These are phyloP conservation scores for Tautogolabrus adspersus DNA, from an alignment of 2,113 vertebrate genomes.

Conservation along the genomic window DNA sequence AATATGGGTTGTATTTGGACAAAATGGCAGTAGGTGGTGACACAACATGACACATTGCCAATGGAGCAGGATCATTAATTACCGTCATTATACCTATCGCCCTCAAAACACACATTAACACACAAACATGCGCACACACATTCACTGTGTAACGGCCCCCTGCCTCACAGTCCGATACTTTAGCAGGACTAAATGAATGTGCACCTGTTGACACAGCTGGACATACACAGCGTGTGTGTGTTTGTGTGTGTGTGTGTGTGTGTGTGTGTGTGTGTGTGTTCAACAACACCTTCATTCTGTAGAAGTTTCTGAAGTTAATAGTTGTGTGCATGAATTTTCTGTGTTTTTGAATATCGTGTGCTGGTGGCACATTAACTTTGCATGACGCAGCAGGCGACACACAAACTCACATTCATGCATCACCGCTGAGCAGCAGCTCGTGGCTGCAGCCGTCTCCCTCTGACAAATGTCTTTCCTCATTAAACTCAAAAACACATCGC, in stretches of 20 bases:
- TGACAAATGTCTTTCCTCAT: constrained; percentile 59
- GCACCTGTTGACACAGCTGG: constrained; percentile 77
- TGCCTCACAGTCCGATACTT: constrained; percentile 34
- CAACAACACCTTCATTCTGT: constrained; percentile 14
- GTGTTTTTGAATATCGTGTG: constrained; percentile 4
- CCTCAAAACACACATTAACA: constrained; percentile 45
- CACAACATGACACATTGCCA: constrained; percentile 59
- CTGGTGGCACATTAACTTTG: constrained; percentile 15
- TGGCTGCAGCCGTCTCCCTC: constrained; percentile 41
- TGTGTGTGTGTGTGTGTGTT: not conserved
- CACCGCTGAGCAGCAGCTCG: constrained; percentile 46
- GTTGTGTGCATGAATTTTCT: constrained; percentile 13
- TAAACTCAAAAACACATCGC: constrained; percentile 39
- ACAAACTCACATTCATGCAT: constrained; percentile 49
- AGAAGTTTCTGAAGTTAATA: constrained; percentile 7
- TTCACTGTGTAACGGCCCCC: constrained; percentile 20
- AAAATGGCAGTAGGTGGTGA: constrained; percentile 55
- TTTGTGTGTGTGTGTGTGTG: not conserved
- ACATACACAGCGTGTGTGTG: constrained; percentile 7
- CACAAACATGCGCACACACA: constrained; percentile 27
- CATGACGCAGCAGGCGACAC: constrained; percentile 29
- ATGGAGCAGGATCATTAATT: constrained; percentile 67
- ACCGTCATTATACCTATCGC: constrained; percentile 57
- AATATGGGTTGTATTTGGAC: constrained; percentile 51
- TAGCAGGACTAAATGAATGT: constrained; percentile 42